A percentile compares a stretch with the other conserved stretches of the same genome.
These are phyloP conservation scores for Acanthosepion pharaonis DNA, from an alignment of 2,888 invertebrate genomes.

Conservation along the genomic window DNA sequence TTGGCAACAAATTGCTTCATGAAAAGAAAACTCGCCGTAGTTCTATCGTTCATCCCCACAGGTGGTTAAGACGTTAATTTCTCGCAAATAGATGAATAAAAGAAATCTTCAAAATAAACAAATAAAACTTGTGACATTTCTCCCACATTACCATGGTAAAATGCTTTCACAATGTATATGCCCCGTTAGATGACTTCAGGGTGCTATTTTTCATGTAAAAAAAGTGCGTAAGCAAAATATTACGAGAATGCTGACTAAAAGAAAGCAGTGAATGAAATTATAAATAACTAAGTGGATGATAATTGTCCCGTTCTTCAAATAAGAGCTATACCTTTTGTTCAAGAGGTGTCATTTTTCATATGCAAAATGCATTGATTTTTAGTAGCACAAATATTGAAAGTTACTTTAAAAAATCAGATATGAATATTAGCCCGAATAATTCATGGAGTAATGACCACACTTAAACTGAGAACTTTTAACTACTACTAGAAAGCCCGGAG, in stretches of 20 bases:
- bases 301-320: too few relatives aligned
- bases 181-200: not conserved
- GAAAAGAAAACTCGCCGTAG: not conserved
- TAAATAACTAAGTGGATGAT: too few relatives aligned
- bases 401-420: too few relatives aligned
- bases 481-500: too few relatives aligned
- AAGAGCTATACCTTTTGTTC: too few relatives aligned
- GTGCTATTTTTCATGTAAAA: not conserved
- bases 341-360: too few relatives aligned
- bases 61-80: constrained; percentile 1
- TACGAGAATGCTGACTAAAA: not conserved
- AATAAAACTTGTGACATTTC: not conserved
- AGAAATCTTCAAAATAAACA: not conserved
- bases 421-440: too few relatives aligned
- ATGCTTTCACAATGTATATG: not conserved
- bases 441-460: too few relatives aligned
- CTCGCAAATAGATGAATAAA: not conserved
- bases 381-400: too few relatives aligned
- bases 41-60: not conserved
- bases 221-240: not conserved
- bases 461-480: too few relatives aligned
- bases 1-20: constrained; percentile 14
- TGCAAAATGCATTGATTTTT: too few relatives aligned
- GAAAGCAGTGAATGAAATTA: not conserved
- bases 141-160: not conserved